Percentiles rank a stretch among this genome's conserved stretches.
Evolutionary conservation across 1,140 invertebrate genomes (phyloP).

Genomic region (Ladona fulva): DNA sequence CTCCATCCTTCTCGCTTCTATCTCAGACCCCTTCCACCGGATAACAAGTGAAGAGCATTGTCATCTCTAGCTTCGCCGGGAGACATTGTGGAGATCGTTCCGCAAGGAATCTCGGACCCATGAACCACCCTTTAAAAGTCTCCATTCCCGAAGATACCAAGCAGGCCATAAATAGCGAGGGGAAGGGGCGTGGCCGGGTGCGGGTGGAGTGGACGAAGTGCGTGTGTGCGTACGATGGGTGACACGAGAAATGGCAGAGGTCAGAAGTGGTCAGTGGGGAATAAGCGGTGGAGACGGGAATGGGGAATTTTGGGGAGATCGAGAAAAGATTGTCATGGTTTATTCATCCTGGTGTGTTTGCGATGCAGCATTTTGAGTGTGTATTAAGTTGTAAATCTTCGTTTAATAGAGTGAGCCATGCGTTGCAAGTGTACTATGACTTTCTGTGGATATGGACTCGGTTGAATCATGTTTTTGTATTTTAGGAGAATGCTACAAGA

Average conservation of each 20-base stretch:
- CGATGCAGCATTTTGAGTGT: background rate
- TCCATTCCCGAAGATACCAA: background rate
- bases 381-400: background rate
- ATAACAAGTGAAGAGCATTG: no score
- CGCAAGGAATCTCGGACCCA: no score
- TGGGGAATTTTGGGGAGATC: background rate
- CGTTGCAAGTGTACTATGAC: no score
- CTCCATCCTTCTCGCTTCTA: no score
- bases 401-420: background rate
- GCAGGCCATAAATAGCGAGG: background rate
- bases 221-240: no score
- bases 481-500: no score
- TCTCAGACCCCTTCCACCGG: no score
- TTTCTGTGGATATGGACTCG: no score
- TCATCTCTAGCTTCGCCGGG: no score
- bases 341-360: background rate
- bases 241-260: background rate
- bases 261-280: background rate
- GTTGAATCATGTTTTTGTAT: no score
- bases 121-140: no score
- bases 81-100: no score
- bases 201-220: background rate
- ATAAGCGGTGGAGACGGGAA: background rate
- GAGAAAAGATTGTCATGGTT: background rate
- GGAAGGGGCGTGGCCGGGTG: background rate